Conservation (phyloP, 2,113 vertebrate genomes). For the Phalacrocorax pelagicus region DNA sequence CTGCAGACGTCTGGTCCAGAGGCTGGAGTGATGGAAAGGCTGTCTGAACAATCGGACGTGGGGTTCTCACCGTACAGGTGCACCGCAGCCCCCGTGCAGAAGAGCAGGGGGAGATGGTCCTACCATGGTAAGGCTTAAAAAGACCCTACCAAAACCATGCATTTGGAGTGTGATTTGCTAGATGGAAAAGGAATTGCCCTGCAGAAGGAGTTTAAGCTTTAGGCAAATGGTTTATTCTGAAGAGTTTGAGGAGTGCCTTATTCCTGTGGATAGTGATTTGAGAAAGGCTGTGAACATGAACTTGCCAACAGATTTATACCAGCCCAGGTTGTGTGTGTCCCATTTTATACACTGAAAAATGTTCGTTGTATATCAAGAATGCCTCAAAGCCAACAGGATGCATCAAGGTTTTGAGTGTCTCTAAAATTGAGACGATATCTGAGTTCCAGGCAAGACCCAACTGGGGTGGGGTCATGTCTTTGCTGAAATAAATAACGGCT, state of each 20-base stretch:
- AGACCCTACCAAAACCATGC: accelerated
- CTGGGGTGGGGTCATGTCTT: background rate
- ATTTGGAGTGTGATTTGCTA: background rate
- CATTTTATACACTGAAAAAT: background rate
- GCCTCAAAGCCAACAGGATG: background rate
- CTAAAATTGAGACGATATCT: background rate
- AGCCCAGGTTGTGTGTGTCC: background rate
- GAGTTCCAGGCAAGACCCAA: background rate
- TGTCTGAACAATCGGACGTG: background rate
- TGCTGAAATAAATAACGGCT: background rate
- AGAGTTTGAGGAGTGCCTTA: background rate
- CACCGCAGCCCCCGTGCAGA: background rate
- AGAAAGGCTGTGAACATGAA: background rate
- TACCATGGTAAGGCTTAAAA: background rate
- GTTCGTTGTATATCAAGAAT: background rate
- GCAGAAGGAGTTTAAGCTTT: background rate
- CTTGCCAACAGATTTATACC: background rate
- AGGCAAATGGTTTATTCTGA: background rate
- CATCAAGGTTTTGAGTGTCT: background rate
- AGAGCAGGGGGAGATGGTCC: background rate
- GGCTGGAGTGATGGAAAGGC: background rate
- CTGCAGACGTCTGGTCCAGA: background rate
- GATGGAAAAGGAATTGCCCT: background rate
- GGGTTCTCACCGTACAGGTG: accelerated
- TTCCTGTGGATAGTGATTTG: background rate